Conservation (phyloP, 2,888 invertebrate genomes). For the Drosophila neutralis region DNA sequence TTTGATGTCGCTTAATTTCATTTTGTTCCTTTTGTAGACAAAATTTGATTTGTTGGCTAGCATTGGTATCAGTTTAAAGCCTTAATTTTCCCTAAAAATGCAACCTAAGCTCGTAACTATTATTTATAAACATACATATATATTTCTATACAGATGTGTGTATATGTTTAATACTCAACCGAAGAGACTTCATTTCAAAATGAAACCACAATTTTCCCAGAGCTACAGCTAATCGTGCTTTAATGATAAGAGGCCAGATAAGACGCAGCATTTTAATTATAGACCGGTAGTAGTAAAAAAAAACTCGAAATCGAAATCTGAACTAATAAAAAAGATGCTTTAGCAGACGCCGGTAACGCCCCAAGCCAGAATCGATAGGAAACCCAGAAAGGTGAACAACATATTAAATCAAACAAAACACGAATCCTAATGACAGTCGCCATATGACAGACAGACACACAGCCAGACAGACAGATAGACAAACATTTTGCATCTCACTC, state of each 20-base stretch:
- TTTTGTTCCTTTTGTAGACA: background rate
- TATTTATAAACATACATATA: background rate
- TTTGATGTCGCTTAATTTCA: background rate
- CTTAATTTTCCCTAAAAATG: background rate
- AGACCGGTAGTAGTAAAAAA: slow-evolving; percentile 4
- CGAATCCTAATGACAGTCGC: slow-evolving; percentile 52
- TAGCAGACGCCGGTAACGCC: slow-evolving; percentile 43
- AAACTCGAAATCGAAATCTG: slow-evolving; percentile 26
- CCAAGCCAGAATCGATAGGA: slow-evolving; percentile 22
- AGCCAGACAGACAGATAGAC: background rate
- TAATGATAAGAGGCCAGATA: slow-evolving; percentile 51
- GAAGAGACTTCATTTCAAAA: slow-evolving; percentile 26
- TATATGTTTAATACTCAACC: slow-evolving; percentile 2
- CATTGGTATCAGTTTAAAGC: background rate
- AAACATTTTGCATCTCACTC: slow-evolving; percentile 5
- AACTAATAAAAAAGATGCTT: slow-evolving; percentile 65
- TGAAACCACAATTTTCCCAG: slow-evolving; percentile 30
- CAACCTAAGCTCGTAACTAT: background rate
- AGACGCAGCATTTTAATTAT: slow-evolving; percentile 64
- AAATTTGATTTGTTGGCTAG: background rate
- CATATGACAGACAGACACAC: slow-evolving; percentile 10
- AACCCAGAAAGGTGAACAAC: slow-evolving; percentile 20
- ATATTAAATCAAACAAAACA: slow-evolving; percentile 48
- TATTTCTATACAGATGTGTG: background rate
- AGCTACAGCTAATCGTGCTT: slow-evolving; percentile 50